Conservation (phyloP, 2,888 invertebrate genomes). For the Temnothorax rugatulus region DNA sequence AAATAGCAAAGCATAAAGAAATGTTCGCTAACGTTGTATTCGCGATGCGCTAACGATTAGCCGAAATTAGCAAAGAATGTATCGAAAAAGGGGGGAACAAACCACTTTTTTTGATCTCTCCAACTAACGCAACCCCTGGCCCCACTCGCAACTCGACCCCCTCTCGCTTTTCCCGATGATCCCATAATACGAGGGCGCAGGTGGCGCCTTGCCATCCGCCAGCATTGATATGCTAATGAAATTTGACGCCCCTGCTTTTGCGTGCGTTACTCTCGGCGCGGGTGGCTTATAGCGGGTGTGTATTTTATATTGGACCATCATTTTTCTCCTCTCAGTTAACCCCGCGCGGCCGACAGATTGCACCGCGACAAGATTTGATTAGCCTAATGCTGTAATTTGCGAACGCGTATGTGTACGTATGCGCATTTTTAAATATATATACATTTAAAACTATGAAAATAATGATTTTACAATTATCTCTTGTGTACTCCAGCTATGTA, state of each 20-base stretch:
- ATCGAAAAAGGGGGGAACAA: neutral
- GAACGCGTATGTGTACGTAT: slow-evolving; percentile 51
- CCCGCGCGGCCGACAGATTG: slow-evolving; percentile 67
- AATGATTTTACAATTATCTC: neutral
- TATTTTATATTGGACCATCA: slow-evolving; percentile 60
- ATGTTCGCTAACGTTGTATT: neutral
- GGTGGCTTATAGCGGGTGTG: slow-evolving; percentile 53
- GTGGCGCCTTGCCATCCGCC: slow-evolving; percentile 85
- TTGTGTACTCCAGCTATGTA: neutral
- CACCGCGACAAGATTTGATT: slow-evolving; percentile 79
- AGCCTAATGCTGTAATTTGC: slow-evolving; percentile 81
- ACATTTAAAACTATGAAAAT: neutral
- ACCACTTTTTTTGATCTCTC: slow-evolving; percentile 60
- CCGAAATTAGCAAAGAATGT: slow-evolving; percentile 47
- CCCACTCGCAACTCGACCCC: slow-evolving; percentile 46
- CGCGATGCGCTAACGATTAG: slow-evolving; percentile 64
- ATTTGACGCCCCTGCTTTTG: slow-evolving; percentile 85
- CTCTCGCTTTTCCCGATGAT: slow-evolving; percentile 78
- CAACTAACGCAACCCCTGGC: slow-evolving; percentile 59
- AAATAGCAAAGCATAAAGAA: neutral
- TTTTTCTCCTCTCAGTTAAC: slow-evolving; percentile 71
- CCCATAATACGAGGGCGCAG: slow-evolving; percentile 84
- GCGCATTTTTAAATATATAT: neutral
- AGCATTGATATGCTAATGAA: slow-evolving; percentile 87
- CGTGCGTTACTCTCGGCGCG: slow-evolving; percentile 52